Conservation (phyloP, 2,113 vertebrate genomes). For the Leucopsar rothschildi region DNA sequence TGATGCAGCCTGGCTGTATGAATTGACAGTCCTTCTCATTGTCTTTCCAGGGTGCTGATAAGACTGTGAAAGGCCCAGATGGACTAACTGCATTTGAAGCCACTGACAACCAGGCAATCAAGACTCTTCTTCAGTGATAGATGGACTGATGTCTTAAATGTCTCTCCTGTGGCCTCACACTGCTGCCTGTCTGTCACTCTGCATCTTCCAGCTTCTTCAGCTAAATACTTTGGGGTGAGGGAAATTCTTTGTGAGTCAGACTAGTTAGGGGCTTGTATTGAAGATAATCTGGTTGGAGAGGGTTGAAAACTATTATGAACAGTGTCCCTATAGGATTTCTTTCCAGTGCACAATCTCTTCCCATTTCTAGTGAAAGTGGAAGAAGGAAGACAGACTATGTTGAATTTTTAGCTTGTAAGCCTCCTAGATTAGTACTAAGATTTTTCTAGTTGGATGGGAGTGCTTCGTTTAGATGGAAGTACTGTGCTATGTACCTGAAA, state of each 20-base stretch:
- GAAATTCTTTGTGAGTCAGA: slow-evolving; percentile 67
- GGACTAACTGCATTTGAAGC: slow-evolving; percentile 85
- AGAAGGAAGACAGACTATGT: slow-evolving; percentile 50
- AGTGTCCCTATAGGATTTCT: slow-evolving; percentile 49
- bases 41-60: slow-evolving; percentile 89
- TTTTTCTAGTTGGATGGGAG: slow-evolving; percentile 18
- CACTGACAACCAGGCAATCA: slow-evolving; percentile 85
- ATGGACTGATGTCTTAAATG: slow-evolving; percentile 76
- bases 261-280: slow-evolving; percentile 52
- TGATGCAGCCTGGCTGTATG: background rate
- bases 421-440: slow-evolving; percentile 56
- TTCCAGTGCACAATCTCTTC: slow-evolving; percentile 64
- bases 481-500: slow-evolving; percentile 33
- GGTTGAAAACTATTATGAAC: slow-evolving; percentile 17
- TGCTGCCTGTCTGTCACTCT: slow-evolving; percentile 85
- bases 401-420: slow-evolving; percentile 51
- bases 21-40: slow-evolving; percentile 3
- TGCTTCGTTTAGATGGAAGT: slow-evolving; percentile 37
- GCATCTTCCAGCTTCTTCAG: slow-evolving; percentile 79
- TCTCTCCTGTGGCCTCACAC: slow-evolving; percentile 83
- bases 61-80: slow-evolving; percentile 84
- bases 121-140: slow-evolving; percentile 90
- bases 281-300: slow-evolving; percentile 48
- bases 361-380: slow-evolving; percentile 53
- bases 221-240: slow-evolving; percentile 76